These are phyloP conservation scores for Gambelia wislizenii DNA, from an alignment of 2,797 vertebrate species.

Conservation along the genomic window DNA sequence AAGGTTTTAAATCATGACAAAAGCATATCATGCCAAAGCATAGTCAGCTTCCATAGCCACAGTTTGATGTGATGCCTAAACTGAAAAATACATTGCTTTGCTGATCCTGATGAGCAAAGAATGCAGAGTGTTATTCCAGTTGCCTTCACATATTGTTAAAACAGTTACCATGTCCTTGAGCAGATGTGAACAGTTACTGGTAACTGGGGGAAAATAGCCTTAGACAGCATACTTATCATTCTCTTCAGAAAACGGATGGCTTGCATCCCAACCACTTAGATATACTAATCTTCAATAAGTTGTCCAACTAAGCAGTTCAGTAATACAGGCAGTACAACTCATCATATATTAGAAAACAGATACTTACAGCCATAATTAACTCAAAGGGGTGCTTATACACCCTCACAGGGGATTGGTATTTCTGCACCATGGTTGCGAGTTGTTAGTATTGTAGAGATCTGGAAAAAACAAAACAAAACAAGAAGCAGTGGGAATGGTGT, in stretches of 20 bases:
- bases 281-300: background rate
- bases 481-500: constrained; percentile 56
- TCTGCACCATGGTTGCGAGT: constrained; percentile 90
- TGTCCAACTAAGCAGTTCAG: background rate
- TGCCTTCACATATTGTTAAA: background rate
- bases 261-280: background rate
- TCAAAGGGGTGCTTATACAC: constrained; percentile 96
- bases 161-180: background rate
- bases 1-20: background rate
- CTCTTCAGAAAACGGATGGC: background rate
- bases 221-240: background rate
- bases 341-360: constrained; percentile 40
- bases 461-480: constrained; percentile 54
- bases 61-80: background rate
- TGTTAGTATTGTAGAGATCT: constrained; percentile 68
- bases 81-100: background rate
- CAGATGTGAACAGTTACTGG: background rate
- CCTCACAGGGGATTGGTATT: constrained; percentile 95
- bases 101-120: background rate
- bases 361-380: constrained; percentile 95
- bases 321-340: background rate
- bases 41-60: background rate
- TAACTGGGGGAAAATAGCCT: background rate
- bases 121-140: background rate
- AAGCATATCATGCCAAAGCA: background rate